These are phyloP conservation scores for Sinentomon sp. DNA, from an alignment of 2,888 invertebrate species.

Conservation along the genomic window DNA sequence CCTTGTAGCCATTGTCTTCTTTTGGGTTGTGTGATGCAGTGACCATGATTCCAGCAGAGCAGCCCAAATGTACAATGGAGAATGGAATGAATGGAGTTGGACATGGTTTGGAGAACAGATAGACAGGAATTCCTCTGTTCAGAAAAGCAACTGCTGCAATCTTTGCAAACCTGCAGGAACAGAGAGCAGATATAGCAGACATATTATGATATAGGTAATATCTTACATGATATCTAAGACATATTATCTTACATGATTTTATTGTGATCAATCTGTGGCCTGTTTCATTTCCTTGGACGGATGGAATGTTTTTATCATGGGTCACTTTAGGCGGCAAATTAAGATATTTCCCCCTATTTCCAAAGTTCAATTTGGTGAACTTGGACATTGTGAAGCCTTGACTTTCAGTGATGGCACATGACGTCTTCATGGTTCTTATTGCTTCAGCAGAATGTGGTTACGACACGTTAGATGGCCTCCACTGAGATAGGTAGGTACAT, in stretches of 20 bases:
- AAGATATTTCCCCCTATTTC: no score
- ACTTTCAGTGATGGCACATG: no score
- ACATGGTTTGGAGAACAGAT: slow-evolving; percentile 45
- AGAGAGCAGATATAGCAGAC: slow-evolving; percentile 2
- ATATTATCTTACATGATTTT: slow-evolving; percentile 1
- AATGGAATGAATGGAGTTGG: slow-evolving; percentile 89
- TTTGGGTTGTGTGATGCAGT: slow-evolving; percentile 91
- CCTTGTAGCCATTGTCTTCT: slow-evolving; percentile 90
- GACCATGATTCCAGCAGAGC: slow-evolving; percentile 68
- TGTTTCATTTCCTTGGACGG: no score
- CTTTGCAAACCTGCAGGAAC: slow-evolving; percentile 45
- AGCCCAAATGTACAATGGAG: slow-evolving; percentile 38
- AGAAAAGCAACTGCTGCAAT: slow-evolving; percentile 60
- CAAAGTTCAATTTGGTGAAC: no score
- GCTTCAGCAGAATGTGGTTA: no score
- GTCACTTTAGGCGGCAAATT: no score
- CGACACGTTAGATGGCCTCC: no score
- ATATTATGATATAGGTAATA: background rate
- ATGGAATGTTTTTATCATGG: no score
- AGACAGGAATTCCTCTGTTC: slow-evolving; percentile 42
- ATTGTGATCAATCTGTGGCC: background rate
- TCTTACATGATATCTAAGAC: background rate
- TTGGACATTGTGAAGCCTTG: no score
- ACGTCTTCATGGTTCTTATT: no score
- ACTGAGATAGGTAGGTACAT: no score